These are phyloP conservation scores for Nephrotoma flavescens DNA, from an alignment of 2,888 invertebrate species.

Conservation along the genomic window DNA sequence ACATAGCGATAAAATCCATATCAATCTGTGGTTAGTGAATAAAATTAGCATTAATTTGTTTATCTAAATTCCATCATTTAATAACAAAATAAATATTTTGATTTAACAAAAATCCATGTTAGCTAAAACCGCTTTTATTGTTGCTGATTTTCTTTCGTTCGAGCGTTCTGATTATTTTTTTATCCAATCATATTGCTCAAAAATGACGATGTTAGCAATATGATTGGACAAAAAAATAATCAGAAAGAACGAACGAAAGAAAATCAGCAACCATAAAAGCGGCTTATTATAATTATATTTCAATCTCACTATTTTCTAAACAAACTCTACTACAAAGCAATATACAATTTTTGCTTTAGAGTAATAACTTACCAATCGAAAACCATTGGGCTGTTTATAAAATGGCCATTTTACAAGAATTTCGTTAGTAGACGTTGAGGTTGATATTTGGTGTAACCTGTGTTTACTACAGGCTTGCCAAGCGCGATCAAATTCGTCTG, in stretches of 20 bases:
- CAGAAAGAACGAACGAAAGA: too few species aligned
- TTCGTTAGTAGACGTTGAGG: background rate
- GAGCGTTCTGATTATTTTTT: too few species aligned
- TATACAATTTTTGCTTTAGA: background rate
- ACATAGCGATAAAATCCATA: background rate
- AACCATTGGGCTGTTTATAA: background rate
- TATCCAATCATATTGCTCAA: too few species aligned
- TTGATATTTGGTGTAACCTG: background rate
- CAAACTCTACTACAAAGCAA: too few species aligned
- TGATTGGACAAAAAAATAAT: too few species aligned
- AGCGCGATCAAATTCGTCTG: background rate
- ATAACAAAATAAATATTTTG: background rate
- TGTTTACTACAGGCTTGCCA: background rate
- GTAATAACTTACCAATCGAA: background rate
- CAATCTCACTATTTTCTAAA: too few species aligned
- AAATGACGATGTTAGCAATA: too few species aligned
- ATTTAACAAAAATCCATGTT: background rate
- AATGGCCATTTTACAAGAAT: background rate
- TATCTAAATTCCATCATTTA: background rate
- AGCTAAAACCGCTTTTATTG: too few species aligned
- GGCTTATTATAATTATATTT: background rate
- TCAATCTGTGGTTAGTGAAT: background rate
- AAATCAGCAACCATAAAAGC: too few species aligned
- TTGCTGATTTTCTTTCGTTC: too few species aligned
- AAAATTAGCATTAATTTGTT: background rate